Base-by-base conservation (phyloP, 2,113 vertebrate genomes). In the Okapia johnstoni region DNA sequence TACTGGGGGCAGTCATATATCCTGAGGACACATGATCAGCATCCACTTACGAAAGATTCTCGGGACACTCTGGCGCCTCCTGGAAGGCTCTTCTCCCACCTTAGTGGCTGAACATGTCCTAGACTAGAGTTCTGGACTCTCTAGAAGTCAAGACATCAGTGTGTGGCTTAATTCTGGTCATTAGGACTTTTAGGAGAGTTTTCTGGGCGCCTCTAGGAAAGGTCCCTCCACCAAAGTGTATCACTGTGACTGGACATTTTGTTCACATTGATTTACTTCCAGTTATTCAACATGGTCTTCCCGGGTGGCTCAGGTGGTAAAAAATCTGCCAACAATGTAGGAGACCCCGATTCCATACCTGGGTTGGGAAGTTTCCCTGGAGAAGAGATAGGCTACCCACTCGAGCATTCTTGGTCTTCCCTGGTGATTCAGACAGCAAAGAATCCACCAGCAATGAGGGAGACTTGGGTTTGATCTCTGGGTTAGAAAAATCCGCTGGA, bases 1-100 rank as follows among this genome's bases (percentile, higher is more conserved):
- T 52, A 11, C 3, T 40, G n/a, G 17, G 16, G 4, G 16, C 6
- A 26, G 3, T 26, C 15, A 3, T 30, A 23, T 26, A 21, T 3
- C 7, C 36, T 23, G 15, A 7, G 33, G 19, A 21, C 14, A 3
- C 6, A 8, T 7, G 12, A 5, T 10, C 43, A 6, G 48, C 36
- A 0, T 9, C 81, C 40, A 9, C 21, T 21, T 40, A 4, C 3
- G 0, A 1, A 14, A 66, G 1, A 21, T 23, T 46, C 30, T 55
- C 55, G 40, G 48, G 46, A 40, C 30, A 10, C 36, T 50, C 6
- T 8, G n/a, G 26, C 11, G 4, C 14, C 58, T 48, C n/a, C 16
- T 12, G 6, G 43, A 30, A 81, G 55, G 26, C 15, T n/a, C 28
- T 5, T n/a, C 15, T 54, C 23, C 10, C 5, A 12, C 13, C 1